Base-by-base conservation (phyloP, 2,113 vertebrate genomes). In the Micronisus gabar region DNA sequence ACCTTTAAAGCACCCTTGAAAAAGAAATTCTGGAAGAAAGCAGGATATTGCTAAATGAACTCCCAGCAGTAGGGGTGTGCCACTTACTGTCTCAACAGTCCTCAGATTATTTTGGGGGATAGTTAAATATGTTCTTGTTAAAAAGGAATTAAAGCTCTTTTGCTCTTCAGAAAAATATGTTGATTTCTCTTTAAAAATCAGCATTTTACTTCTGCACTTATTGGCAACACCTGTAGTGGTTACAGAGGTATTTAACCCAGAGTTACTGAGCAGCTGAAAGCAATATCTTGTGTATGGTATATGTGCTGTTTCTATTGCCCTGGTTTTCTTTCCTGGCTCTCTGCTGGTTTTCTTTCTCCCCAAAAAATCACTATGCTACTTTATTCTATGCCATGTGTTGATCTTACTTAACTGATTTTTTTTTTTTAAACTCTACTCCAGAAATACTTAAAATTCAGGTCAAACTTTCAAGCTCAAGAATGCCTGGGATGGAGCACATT, bases 231-330 rank as follows among this genome's bases (percentile, higher is more conserved):
- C 74, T 96, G 93, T 32, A 6, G 30, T 34, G 2, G 1, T 12
- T 12, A 4, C 59, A 71, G 45, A 84, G 65, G 6, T 62, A 25
- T 62, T 84, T 85, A 87, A 71, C 41, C 23, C 47, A 7, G 10
- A 38, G 2, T 20, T 36, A 11, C 14, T 38, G 13, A 38, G 0
- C 63, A 95, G 55, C 43, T 83, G 63, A 21, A 43, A 17, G 32
- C n/a, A 71, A 1, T 81, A 11, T 27, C 15, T 22, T 21, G 7
- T 32, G 8, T 20, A 4, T 2, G 32, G 41, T 7, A 0, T 0
- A 1, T 0, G 19, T 25, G 55, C 4, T 78, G 5, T 15, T 41
- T 17, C 5, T 48, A 1, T 13, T 17, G 15, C 3, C 3, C 38
- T 41, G 1, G 7, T 63, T 94, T 82, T 32, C 6, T 11, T 66